A percentile compares a stretch with the other conserved stretches of the same genome.
phyloP scores from a whole-genome alignment of 1,140 invertebrate genomes.

The Pseudomyrmex gracilis region DNA sequence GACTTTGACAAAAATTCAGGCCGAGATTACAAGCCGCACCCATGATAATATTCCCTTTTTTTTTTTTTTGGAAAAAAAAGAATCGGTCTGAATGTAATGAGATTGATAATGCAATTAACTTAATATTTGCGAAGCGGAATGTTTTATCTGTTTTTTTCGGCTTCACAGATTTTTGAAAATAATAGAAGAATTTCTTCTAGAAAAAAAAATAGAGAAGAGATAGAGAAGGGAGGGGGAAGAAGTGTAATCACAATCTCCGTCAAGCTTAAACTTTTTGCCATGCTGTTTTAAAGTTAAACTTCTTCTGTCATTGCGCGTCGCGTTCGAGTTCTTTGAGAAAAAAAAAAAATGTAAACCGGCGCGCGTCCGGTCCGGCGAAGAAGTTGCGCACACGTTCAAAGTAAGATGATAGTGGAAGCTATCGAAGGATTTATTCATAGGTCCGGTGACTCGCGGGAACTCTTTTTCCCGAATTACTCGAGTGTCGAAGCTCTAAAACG shows the following conservation, averaged over 20 bases:
- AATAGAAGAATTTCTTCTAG: too few species aligned
- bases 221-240: too few species aligned
- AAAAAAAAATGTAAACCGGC: not conserved
- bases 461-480: slow-evolving; percentile 75
- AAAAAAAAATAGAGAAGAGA: too few species aligned
- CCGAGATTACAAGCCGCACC: slow-evolving; percentile 69
- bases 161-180: not conserved
- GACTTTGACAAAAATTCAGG: slow-evolving; percentile 72
- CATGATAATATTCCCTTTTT: slow-evolving; percentile 28
- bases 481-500: slow-evolving; percentile 80
- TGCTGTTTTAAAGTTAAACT: not conserved
- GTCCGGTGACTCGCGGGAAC: slow-evolving; percentile 46
- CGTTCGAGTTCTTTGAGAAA: not conserved
- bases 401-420: slow-evolving; percentile 34
- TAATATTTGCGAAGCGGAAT: slow-evolving; percentile 27
- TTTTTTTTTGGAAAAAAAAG: slow-evolving; percentile 58
- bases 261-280: not conserved
- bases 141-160: not conserved
- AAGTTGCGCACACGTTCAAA: not conserved
- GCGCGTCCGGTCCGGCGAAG: too few species aligned
- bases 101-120: slow-evolving; percentile 39
- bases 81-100: slow-evolving; percentile 27
- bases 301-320: too few species aligned
- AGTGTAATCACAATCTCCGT: not conserved
- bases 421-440: slow-evolving; percentile 71